These are phyloP conservation scores for Limonius californicus DNA, from an alignment of 1,140 invertebrate species.

Conservation along the genomic window DNA sequence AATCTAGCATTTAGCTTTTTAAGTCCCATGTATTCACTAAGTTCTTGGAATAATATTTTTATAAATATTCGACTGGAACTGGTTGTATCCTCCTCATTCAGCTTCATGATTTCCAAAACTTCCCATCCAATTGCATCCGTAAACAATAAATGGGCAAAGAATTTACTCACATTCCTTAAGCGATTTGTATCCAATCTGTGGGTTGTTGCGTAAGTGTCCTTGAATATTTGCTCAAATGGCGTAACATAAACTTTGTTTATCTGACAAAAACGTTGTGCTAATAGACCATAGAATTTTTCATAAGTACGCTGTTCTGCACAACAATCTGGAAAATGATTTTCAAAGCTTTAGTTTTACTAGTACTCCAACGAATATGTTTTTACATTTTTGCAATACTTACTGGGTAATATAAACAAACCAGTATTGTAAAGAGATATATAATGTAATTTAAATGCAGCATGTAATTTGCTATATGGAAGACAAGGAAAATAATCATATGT, in stretches of 20 bases:
- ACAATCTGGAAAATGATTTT: constrained; percentile 90
- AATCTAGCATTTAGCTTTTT: constrained; percentile 89
- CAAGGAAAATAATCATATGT: too few relatives aligned
- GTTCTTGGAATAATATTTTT: constrained; percentile 95
- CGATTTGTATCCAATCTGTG: constrained; percentile 95
- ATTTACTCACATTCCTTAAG: constrained; percentile 95
- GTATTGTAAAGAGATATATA: too few relatives aligned
- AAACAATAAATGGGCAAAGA: constrained; percentile 94
- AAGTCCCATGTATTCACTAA: constrained; percentile 95
- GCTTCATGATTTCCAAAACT: constrained; percentile 79
- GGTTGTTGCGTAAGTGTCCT: constrained; percentile 91
- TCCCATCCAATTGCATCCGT: constrained; percentile 96
- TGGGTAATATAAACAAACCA: too few relatives aligned
- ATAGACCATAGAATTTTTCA: constrained; percentile 95
- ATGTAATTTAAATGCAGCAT: too few relatives aligned
- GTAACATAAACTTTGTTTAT: constrained; percentile 88
- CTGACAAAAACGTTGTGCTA: constrained; percentile 90
- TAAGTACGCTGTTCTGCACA: constrained; percentile 98
- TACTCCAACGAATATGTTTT: too few relatives aligned
- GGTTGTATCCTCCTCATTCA: constrained; percentile 97
- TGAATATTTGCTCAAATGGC: constrained; percentile 94
- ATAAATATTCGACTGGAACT: constrained; percentile 97
- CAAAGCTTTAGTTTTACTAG: too few relatives aligned
- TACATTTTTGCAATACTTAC: too few relatives aligned
- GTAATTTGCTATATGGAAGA: too few relatives aligned